Conservation (phyloP, 2,888 invertebrate genomes). For the Hoplodrina ambigua region DNA sequence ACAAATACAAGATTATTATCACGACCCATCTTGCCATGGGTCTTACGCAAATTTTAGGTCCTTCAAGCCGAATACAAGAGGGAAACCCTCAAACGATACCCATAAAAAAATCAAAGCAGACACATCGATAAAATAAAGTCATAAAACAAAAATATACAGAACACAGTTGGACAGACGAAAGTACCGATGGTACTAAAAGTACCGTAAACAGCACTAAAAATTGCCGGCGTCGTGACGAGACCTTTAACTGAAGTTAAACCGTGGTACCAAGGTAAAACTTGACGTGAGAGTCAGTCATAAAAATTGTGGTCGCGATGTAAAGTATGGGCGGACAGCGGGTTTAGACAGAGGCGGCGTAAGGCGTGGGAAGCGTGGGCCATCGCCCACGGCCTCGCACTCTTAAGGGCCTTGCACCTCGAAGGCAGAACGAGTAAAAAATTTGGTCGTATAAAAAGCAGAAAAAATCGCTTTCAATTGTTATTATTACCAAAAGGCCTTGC, state of each 20-base stretch:
- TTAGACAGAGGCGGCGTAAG: too few species aligned
- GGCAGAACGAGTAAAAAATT: too few species aligned
- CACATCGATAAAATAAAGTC: constrained; percentile 39
- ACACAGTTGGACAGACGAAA: constrained; percentile 42
- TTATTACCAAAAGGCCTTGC: too few species aligned
- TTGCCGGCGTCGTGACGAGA: constrained; percentile 61
- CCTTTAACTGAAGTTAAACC: constrained; percentile 68
- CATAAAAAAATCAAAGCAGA: constrained; percentile 40
- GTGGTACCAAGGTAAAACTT: constrained; percentile 71
- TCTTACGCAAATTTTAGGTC: not conserved
- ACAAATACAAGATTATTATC: not conserved
- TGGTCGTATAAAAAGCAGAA: too few species aligned
- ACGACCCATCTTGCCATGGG: not conserved
- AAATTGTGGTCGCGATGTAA: constrained; percentile 29
- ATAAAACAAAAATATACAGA: constrained; percentile 61
- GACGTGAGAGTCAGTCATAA: constrained; percentile 63
- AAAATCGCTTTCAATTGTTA: too few species aligned
- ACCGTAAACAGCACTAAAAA: constrained; percentile 61
- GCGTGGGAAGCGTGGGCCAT: too few species aligned
- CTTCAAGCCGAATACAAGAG: not conserved
- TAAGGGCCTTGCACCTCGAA: too few species aligned
- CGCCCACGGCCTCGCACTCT: too few species aligned
- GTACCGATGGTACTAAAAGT: constrained; percentile 49
- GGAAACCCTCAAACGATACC: constrained; percentile 8
- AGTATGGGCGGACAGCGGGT: constrained; percentile 11